Base-by-base conservation (phyloP, 2,113 vertebrate species). In the Rhizomys pruinosus region DNA sequence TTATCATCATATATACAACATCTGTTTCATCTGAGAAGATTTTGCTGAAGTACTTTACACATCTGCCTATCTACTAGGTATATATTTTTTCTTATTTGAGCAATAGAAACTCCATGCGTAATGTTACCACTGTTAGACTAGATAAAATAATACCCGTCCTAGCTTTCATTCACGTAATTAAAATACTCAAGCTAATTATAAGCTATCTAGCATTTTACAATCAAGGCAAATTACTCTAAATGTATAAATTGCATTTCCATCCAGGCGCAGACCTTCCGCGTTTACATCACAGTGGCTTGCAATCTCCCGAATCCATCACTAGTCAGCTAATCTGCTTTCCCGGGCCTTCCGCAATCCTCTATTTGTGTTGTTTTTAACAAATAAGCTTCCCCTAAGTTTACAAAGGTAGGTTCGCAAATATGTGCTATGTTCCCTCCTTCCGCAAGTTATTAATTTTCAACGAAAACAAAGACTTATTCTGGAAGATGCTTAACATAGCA, bases 1-100 rank as follows among this genome's bases (percentile, higher is more conserved):
- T n/a, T 73, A 57, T 32, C 25, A n/a, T 47, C 8, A n/a, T 77
- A 37, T 23, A 55, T 32, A 73, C 16, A 59, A n/a, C 7, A 64
- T 73, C n/a, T 39, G 80, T 55, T 88, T 92, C 16, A 90, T 12
- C 25, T 16, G 79, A 93, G 16, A 78, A n/a, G n/a, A n/a, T n/a
- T 13, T 85, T 32, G 64, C 29, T 68, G 22, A 90, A 73, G 16
- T 80, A 25, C 6, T 85, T 88, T 84, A 87, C 1, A 76, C n/a
- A n/a, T 84, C 15, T 44, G 1, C 44, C 84, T n/a, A n/a, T 84
- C 93, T 78, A 77, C 7, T 37, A 4, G 2, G 88, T 7, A 42
- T 80, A 84, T 66, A 44, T 89, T n/a, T n/a, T n/a, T 80, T 94
- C 63, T 77, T 32, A 55, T 92, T 11, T 7, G 90, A 90, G 12